These are phyloP conservation scores for Chaetodon auriga DNA, from an alignment of 2,113 vertebrate genomes.

Conservation along the genomic window DNA sequence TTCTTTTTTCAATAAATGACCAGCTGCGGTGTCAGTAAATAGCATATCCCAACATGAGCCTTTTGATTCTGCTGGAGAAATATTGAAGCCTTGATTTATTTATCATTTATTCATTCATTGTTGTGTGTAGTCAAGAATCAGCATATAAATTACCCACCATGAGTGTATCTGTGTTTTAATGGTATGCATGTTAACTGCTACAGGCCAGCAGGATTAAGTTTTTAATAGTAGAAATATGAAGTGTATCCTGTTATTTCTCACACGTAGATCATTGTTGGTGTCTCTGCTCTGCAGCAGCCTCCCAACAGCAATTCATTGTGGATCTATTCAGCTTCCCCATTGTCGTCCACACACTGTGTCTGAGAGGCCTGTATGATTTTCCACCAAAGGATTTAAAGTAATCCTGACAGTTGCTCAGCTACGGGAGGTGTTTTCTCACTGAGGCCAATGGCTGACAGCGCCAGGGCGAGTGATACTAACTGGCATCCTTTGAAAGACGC, in stretches of 20 bases:
- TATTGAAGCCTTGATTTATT: background rate
- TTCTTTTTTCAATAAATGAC: too few relatives aligned
- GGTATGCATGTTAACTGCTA: background rate
- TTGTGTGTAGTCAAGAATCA: background rate
- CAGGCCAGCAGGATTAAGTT: background rate
- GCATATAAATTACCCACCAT: too few relatives aligned
- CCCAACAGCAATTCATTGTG: constrained; percentile 40
- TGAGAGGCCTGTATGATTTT: constrained; percentile 46
- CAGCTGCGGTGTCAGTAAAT: too few relatives aligned
- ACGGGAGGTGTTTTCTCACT: constrained; percentile 70
- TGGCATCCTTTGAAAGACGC: constrained; percentile 57
- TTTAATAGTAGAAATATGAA: background rate
- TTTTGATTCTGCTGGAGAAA: background rate
- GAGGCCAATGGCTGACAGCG: constrained; percentile 56
- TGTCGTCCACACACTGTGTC: constrained; percentile 53
- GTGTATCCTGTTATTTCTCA: background rate
- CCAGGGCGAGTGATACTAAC: constrained; percentile 60
- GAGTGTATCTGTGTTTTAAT: background rate
- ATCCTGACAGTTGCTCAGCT: constrained; percentile 75
- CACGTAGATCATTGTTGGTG: constrained; percentile 17
- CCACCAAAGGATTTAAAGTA: constrained; percentile 70
- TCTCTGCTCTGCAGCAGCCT: constrained; percentile 30
- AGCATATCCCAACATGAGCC: background rate
- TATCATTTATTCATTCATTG: too few relatives aligned
- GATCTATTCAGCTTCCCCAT: constrained; percentile 52